phyloP scores from a whole-genome alignment of 2,888 invertebrate species.

The Heliconius aoede region DNA sequence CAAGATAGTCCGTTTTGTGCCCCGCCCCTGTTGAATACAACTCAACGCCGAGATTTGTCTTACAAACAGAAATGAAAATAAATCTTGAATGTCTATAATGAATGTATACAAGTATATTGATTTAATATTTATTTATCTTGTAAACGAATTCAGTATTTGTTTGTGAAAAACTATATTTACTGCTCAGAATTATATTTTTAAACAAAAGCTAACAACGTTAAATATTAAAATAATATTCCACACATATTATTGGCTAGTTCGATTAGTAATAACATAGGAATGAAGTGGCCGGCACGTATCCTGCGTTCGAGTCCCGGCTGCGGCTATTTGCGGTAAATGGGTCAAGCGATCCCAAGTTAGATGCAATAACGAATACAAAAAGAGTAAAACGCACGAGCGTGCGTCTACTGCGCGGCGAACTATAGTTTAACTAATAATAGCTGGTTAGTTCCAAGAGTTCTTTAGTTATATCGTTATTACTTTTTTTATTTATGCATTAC shows the following conservation, averaged over 20 bases:
- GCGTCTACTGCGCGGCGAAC: conserved; percentile 47
- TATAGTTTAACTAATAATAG: conserved; percentile 21
- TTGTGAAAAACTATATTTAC: too few species aligned
- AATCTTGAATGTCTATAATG: too few species aligned
- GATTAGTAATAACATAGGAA: conserved; percentile 36
- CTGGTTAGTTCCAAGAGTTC: background rate
- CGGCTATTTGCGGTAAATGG: conserved; percentile 80
- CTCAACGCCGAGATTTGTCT: too few species aligned
- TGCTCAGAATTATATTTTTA: too few species aligned
- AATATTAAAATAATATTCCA: background rate
- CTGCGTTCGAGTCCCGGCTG: conserved; percentile 66
- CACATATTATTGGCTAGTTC: background rate
- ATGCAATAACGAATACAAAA: conserved; percentile 82
- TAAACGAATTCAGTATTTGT: too few species aligned
- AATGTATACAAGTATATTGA: too few species aligned
- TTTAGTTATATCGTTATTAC: background rate
- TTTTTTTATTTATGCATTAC: background rate
- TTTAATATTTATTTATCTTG: too few species aligned
- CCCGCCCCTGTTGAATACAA: too few species aligned
- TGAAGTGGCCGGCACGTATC: conserved; percentile 62
- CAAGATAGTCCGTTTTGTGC: too few species aligned
- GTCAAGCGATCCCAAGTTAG: conserved; percentile 81
- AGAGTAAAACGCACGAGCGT: conserved; percentile 73
- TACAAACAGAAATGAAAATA: too few species aligned
- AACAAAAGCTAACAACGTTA: too few species aligned